phyloP scores from a whole-genome alignment of 1,140 invertebrate species.

The Wasmannia auropunctata region DNA sequence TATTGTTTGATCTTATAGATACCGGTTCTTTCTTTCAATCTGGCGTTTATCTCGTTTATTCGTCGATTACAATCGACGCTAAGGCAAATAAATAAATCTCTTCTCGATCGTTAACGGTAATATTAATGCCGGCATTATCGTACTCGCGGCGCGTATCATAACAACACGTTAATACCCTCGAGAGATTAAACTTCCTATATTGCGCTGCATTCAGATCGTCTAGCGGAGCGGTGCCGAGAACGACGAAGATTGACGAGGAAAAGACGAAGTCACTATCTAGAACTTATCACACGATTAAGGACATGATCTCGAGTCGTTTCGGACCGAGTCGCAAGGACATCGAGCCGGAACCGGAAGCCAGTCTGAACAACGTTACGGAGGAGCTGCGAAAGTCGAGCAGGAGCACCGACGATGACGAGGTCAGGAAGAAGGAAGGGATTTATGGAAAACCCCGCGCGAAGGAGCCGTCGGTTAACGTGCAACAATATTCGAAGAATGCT shows the following conservation, averaged over 20 bases:
- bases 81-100: neutral
- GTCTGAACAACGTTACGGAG: slow-evolving; percentile 88
- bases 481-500: slow-evolving; percentile 82
- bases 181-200: neutral
- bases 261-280: slow-evolving; percentile 89
- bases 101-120: neutral
- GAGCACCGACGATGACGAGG: slow-evolving; percentile 81
- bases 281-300: slow-evolving; percentile 93
- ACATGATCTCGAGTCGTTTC: slow-evolving; percentile 93
- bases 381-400: slow-evolving; percentile 86
- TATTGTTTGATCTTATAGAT: neutral
- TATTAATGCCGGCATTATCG: neutral
- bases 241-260: slow-evolving; percentile 84
- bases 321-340: slow-evolving; percentile 87
- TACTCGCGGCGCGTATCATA: neutral
- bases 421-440: slow-evolving; percentile 84
- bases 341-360: slow-evolving; percentile 85
- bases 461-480: slow-evolving; percentile 80
- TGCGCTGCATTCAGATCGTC: slow-evolving; percentile 69
- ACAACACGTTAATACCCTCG: neutral
- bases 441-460: slow-evolving; percentile 87
- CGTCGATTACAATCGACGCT: neutral
- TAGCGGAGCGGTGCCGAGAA: slow-evolving; percentile 74
- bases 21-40: neutral
- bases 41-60: neutral